Evolutionary conservation across 2,113 vertebrate genomes (phyloP), one percentile per base, ranked within the genome.

Genomic region (Pagrus major): DNA sequence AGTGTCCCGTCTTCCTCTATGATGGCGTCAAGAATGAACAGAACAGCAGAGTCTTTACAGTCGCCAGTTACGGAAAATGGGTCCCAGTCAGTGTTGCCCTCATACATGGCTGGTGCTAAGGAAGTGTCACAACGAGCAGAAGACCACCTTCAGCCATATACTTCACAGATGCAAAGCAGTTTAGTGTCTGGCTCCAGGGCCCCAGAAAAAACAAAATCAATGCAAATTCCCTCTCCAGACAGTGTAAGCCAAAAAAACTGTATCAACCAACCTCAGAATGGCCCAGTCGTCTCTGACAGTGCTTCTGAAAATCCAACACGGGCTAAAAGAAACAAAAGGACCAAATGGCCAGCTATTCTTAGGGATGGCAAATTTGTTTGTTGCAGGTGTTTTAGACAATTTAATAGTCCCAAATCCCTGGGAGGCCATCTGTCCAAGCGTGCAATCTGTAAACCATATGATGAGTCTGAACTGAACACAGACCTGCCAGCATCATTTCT

Each of bases 351-450:
- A 54, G 97, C 98, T 46, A 99, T 99, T 80, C 91, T 98, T 59
- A 95, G 93, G 88, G 96, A 98, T 86, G 97, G 97, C 2, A 99
- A 99, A 88, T 98, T 97, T 86, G 95, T 98, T 83, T 99, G 98
- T 81, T 96, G 96, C 73, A 94, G 97, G 56, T 99, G 98, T 93
- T 99, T 95, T 74, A 94, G 97, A 90, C 94, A 95, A 78, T 99
- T 99, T 88, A 89, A 94, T 56, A 98, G 97, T 90, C 96, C 97
- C 23, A 96, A 97, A 88, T 99, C 98, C 41, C 95, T 99, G 5
- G 98, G 98, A 67, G 98, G 98, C 65, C 98, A 99, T 89, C 95
- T 99, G 71, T 99, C 98, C 21, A 99, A 98, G 87, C 94, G 97
- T 29, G 88, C 95, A 56, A 92, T 93, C 2, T 99, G 98, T 89